Base-by-base conservation (phyloP, 1,140 invertebrate genomes). In the Solenopsis fugax region DNA sequence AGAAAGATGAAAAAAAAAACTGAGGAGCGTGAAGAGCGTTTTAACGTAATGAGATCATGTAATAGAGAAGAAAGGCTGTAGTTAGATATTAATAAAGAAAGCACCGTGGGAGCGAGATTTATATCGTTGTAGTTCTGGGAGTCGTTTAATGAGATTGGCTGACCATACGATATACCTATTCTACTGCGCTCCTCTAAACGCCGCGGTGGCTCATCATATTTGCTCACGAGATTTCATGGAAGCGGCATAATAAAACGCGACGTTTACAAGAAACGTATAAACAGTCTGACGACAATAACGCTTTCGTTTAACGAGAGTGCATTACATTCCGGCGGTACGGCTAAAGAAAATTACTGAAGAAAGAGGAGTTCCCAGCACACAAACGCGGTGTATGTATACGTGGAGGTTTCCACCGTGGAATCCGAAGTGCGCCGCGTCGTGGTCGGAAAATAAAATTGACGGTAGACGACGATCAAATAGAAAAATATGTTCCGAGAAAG, bases 401-500 rank as follows among this genome's bases (percentile, higher is more conserved):
- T n/a, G 4, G 24, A 45, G 18, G 41, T 60, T 60, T 84, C 41
- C 13, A 62, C 41, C 29, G 54, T 18, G 56, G 7, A 62, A 62
- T 84, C 41, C 41, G 10, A 24, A 75, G 10, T 41, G 24, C 45
- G 52, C 24, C n/a, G 24, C 45, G 52, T 18, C n/a, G 13, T 12
- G 12, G 67, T 71, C 24, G 37, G 41, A 73, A 72, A 60, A 75
- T 84, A 84, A 84, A 75, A 60, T 75, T 48, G 77, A 71, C 80
- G 29, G 24, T 56, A 72, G 67, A 73, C 41, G 41, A 69, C 13
- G 65, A 69, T 84, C 54, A 75, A 84, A 84, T 73, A 75, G 80
- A 84, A 84, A 84, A 84, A 75, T 84, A 84, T 84, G 80, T 84
- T 84, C 45, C 69, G 13, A 65, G 45, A 50, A 84, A 48, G 54